phyloP scores from a whole-genome alignment of 2,888 invertebrate species.

The Tyria jacobaeae region DNA sequence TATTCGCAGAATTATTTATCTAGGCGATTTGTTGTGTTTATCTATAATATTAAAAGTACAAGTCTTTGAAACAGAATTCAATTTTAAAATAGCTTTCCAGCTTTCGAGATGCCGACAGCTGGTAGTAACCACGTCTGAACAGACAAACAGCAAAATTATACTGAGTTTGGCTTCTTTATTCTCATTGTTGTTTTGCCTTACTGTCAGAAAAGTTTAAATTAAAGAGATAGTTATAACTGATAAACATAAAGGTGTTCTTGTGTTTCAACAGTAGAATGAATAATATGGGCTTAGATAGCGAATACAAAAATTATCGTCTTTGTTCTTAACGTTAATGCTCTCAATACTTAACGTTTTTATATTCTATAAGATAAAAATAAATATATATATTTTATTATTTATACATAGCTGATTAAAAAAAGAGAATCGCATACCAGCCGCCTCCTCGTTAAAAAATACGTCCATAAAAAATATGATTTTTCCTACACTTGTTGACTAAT shows the following conservation, averaged over 20 bases:
- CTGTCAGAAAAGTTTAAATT: constrained; percentile 41
- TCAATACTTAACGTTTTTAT: constrained; percentile 22
- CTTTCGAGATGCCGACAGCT: constrained; percentile 34
- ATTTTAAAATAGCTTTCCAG: constrained; percentile 40
- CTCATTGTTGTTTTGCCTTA: constrained; percentile 35
- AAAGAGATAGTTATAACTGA: constrained; percentile 45
- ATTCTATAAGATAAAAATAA: too few relatives aligned
- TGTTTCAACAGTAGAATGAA: constrained; percentile 16
- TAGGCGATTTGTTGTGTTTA: constrained; percentile 8
- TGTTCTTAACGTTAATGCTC: constrained; percentile 26
- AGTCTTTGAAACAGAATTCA: constrained; percentile 36
- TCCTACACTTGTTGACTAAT: too few relatives aligned
- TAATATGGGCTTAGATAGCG: constrained; percentile 22
- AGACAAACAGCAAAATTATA: neutral
- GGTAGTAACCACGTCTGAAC: constrained; percentile 27
- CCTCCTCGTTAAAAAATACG: too few relatives aligned
- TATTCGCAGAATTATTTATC: neutral
- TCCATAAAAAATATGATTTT: too few relatives aligned
- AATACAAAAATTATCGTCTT: constrained; percentile 26
- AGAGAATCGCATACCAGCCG: too few relatives aligned
- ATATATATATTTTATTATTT: too few relatives aligned
- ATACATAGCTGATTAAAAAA: too few relatives aligned
- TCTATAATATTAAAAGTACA: constrained; percentile 11
- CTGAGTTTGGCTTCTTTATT: constrained; percentile 38
- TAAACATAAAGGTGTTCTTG: constrained; percentile 38